Base-by-base conservation (phyloP, 2,888 invertebrate genomes). In the Quadriops clusia region DNA sequence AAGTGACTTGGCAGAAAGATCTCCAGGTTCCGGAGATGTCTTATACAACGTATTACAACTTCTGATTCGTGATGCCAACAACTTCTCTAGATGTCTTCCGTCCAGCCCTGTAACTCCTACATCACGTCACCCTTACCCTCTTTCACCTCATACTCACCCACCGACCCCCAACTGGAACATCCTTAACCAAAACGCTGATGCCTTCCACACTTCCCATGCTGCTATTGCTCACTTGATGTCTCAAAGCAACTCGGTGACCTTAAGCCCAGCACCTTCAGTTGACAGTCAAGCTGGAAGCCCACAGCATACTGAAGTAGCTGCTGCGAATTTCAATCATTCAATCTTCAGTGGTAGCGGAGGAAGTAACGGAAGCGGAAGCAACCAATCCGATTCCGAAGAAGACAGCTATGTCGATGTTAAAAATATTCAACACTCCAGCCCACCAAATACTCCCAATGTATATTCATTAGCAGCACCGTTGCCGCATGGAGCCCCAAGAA, bases 11-110 rank as follows among this genome's bases (percentile, higher is more conserved):
- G 83, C 84, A 14, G 90, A 91, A 54, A 71, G 94, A 33, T 87
- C 89, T 46, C 91, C 93, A 0, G 84, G 87, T 11, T 87, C 89
- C 17, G 94, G 94, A 3, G 94, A 94, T 57, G 84, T 94, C 11
- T 65, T 94, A 38, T 90, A 89, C 67, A 94, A 94, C 63, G 87
- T 90, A 17, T 70, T 94, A 24, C 84, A 86, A 57, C 79, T 90
- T 70, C 64, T 90, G 37, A 78, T 86, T 31, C 74, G 84, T 21
- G 84, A 87, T 55, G 78, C 82, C 38, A 78, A 77, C 49, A 70
- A 79, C 54, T 61, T 85, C 50, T 81, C 84, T 45, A 72, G 77
- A 64, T 78, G 81, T 54, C 70, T 82, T 42, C 86, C 83, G 18
- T 83, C 78, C 41, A 77, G 73, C 53, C 86, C 83, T 20, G 81